A percentile compares a stretch with the other conserved stretches of the same genome.
These are phyloP conservation scores for Cynopterus sphinx DNA, from an alignment of 2,797 vertebrate species.

Conservation along the genomic window DNA sequence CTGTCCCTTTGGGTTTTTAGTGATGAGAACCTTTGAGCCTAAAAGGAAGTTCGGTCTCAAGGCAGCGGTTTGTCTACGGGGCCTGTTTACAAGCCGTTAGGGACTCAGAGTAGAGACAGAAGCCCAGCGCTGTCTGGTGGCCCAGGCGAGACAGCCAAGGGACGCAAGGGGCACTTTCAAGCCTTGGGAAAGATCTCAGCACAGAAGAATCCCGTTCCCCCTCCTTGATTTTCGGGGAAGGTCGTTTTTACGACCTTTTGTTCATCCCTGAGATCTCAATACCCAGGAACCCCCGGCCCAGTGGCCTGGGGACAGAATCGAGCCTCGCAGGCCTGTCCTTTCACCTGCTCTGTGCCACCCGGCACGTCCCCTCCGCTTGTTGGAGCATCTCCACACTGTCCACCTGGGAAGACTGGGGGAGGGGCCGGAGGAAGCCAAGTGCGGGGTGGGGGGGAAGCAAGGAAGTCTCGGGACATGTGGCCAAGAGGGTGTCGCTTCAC, in stretches of 20 bases:
- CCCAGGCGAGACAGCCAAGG: accelerated
- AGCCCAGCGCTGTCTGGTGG: accelerated
- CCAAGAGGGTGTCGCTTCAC: not conserved
- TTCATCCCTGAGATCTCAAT: not conserved
- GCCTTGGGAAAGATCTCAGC: not conserved
- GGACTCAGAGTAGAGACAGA: accelerated
- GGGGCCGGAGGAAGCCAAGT: accelerated
- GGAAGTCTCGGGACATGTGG: accelerated
- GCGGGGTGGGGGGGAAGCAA: too few species aligned
- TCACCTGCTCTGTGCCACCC: not conserved
- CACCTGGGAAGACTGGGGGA: not conserved
- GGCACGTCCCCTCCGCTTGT: too few species aligned
- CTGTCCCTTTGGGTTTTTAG: not conserved
- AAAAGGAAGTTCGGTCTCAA: not conserved
- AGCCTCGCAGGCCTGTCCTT: too few species aligned
- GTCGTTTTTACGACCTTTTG: not conserved
- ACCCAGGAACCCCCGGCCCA: too few species aligned
- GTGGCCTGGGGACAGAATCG: not conserved
- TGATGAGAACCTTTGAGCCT: not conserved
- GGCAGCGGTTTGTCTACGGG: not conserved
- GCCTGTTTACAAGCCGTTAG: not conserved
- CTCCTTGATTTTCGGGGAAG: not conserved
- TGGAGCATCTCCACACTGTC: accelerated
- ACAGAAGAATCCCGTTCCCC: not conserved
- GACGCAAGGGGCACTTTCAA: too few species aligned